Conservation (phyloP, 1,140 invertebrate species). For the Trichomalopsis sarcophagae region DNA sequence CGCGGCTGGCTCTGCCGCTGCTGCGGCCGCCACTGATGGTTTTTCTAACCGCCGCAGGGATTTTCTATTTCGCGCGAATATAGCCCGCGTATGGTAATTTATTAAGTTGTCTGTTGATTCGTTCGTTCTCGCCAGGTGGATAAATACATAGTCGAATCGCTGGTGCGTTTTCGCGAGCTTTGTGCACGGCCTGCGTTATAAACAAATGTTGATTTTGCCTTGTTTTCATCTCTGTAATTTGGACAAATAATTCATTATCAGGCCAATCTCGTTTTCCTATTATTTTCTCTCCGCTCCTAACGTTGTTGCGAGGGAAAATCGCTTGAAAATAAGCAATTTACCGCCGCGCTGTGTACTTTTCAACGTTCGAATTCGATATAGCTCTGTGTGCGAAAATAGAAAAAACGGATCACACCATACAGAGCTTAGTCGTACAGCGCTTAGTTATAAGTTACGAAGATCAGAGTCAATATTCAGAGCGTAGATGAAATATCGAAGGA, state of each 20-base stretch:
- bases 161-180: too few species aligned
- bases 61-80: neutral
- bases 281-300: neutral
- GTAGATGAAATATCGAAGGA: too few species aligned
- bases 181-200: neutral
- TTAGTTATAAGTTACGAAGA: too few species aligned
- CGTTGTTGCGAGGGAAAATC: neutral
- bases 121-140: too few species aligned
- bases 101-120: too few species aligned
- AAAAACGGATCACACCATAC: too few species aligned
- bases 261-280: neutral
- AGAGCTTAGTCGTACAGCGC: too few species aligned
- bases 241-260: neutral
- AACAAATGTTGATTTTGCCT: slow-evolving; percentile 10
- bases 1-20: slow-evolving; percentile 45
- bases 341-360: too few species aligned
- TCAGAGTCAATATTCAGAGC: too few species aligned
- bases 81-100: neutral
- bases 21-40: neutral
- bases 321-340: neutral
- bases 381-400: too few species aligned
- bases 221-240: slow-evolving; percentile 28
- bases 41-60: neutral
- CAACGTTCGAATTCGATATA: too few species aligned
- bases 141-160: too few species aligned